These are phyloP conservation scores for Parasteatoda lunata DNA, from an alignment of 2,888 invertebrate species.

Conservation along the genomic window DNA sequence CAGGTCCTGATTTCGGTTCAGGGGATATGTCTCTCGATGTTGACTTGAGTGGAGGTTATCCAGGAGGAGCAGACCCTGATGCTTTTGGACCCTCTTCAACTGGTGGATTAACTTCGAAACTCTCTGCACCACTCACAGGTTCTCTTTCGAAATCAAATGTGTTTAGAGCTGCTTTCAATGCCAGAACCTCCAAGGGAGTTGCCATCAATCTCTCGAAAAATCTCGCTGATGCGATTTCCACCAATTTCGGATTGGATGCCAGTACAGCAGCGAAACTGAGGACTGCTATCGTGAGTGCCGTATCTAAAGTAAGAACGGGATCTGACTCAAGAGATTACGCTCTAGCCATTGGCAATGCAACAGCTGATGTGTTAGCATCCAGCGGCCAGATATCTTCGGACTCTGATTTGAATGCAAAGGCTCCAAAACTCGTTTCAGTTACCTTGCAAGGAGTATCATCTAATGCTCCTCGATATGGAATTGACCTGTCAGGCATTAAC, in stretches of 20 bases:
- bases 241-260: not conserved
- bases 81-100: not conserved
- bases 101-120: not conserved
- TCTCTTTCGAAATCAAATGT: not conserved
- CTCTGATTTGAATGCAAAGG: not conserved
- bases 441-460: not conserved
- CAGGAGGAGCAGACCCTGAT: not conserved
- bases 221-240: not conserved
- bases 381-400: not conserved
- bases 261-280: not conserved
- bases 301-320: not conserved
- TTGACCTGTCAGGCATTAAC: not conserved
- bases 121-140: not conserved
- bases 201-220: not conserved
- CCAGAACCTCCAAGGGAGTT: not conserved
- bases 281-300: not conserved
- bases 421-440: not conserved
- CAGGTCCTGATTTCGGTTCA: not conserved
- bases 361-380: not conserved
- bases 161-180: not conserved
- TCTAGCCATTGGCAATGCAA: not conserved
- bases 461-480: not conserved
- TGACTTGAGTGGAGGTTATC: not conserved
- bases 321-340: not conserved
- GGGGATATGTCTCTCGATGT: not conserved